Evolutionary conservation across 2,888 invertebrate genomes (phyloP).

Genomic region (Hemaris fuciformis): DNA sequence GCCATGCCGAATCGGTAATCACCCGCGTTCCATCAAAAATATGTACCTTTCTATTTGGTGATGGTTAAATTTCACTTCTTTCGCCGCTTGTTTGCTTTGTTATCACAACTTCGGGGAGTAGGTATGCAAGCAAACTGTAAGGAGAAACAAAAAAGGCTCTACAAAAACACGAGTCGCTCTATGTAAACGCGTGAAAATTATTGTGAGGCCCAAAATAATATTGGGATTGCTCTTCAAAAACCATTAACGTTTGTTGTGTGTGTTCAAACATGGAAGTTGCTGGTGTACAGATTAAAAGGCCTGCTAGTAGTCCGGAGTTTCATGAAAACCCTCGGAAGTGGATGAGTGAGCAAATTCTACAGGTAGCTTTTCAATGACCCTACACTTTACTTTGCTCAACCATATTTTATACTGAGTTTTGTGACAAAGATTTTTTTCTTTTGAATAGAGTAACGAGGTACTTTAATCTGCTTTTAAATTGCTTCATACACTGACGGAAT

Average conservation of each 20-base stretch:
- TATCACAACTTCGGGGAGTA: slow-evolving; percentile 39
- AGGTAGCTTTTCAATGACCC: slow-evolving; percentile 17
- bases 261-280: slow-evolving; percentile 52
- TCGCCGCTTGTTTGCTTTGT: slow-evolving; percentile 29
- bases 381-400: slow-evolving; percentile 14
- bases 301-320: slow-evolving; percentile 29
- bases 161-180: slow-evolving; percentile 63
- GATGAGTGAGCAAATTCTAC: slow-evolving; percentile 24
- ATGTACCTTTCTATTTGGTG: slow-evolving; percentile 12
- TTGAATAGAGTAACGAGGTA: slow-evolving; percentile 20
- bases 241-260: slow-evolving; percentile 72
- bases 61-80: slow-evolving; percentile 15
- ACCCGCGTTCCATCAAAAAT: slow-evolving; percentile 21
- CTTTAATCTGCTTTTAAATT: slow-evolving; percentile 31
- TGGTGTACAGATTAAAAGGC: slow-evolving; percentile 45
- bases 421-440: not conserved
- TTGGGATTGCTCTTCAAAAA: slow-evolving; percentile 71
- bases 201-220: slow-evolving; percentile 76
- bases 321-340: slow-evolving; percentile 22
- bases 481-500: slow-evolving; percentile 25
- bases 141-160: slow-evolving; percentile 52
- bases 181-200: slow-evolving; percentile 71
- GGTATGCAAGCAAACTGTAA: slow-evolving; percentile 47
- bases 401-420: slow-evolving; percentile 12
- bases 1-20: slow-evolving; percentile 23